phyloP scores from a whole-genome alignment of 2,888 invertebrate genomes.

The Melinaea menophilus region DNA sequence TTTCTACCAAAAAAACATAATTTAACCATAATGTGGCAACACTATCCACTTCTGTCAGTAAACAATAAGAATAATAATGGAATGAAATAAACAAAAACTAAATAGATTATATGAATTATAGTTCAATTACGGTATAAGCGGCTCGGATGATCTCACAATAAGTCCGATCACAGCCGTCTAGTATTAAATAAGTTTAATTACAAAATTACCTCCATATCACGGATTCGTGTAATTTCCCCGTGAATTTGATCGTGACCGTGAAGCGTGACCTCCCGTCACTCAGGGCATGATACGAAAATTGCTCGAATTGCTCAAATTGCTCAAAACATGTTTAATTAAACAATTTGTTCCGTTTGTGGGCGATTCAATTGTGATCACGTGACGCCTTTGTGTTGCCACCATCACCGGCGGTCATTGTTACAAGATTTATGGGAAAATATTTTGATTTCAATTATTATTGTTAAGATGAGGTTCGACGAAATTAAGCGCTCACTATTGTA shows the following conservation, averaged over 20 bases:
- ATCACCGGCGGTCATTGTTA: slow-evolving; percentile 1
- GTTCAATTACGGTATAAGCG: background rate
- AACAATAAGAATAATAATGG: background rate
- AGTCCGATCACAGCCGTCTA: background rate
- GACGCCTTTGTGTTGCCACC: slow-evolving; percentile 14
- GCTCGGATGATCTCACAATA: background rate
- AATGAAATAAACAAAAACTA: slow-evolving; percentile 2
- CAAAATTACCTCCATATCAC: slow-evolving; percentile 8
- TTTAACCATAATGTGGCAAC: slow-evolving; percentile 12
- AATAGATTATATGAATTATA: slow-evolving; percentile 1
- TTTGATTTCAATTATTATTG: background rate
- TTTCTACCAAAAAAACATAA: slow-evolving; percentile 1
- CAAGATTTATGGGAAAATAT: slow-evolving; percentile 7
- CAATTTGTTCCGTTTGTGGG: slow-evolving; percentile 65
- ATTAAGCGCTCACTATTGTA: background rate
- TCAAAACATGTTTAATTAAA: slow-evolving; percentile 54
- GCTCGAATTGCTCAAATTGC: slow-evolving; percentile 42
- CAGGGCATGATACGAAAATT: slow-evolving; percentile 56
- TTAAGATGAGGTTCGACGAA: background rate
- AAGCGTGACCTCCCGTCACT: slow-evolving; percentile 43
- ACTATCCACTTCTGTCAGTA: slow-evolving; percentile 7
- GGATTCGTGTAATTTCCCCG: slow-evolving; percentile 22
- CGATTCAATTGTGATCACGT: slow-evolving; percentile 47
- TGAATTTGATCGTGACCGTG: slow-evolving; percentile 31
- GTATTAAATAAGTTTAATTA: slow-evolving; percentile 4